Base-by-base conservation (phyloP, 2,797 vertebrate species). In the Tapirus indicus region DNA sequence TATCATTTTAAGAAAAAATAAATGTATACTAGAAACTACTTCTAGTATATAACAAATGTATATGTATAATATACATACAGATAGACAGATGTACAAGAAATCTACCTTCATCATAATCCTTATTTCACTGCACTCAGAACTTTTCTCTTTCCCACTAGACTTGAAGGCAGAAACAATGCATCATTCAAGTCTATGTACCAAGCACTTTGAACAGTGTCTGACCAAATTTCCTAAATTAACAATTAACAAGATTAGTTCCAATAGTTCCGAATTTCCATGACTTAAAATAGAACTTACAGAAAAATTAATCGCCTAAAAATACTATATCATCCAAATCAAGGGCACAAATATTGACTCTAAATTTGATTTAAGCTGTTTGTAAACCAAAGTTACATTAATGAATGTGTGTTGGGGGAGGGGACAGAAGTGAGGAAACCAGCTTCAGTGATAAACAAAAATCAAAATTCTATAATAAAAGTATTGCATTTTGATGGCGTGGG, bases 381-480 rank as follows among this genome's bases (percentile, higher is more conserved):
- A 95, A 83, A 89, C 21, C 56, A 90, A 82, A 58, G 47, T 74
- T 85, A 95, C 17, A 94, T 29, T 71, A 80, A 62, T 87, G 44
- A 83, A 20, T 54, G 6, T 95, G 38, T 80, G 11, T 41, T 64
- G 25, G 23, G 21, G 23, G 49, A 69, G 1, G 25, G 54, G 10
- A 32, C 83, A 47, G 32, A 60, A 78, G 32, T 52, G 66, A 85
- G 44, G 27, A 6, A 60, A 84, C 7, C 21, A 92, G 56, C 25
- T 95, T 95, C 32, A 66, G 12, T 83, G 27, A 95, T 60, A 96
- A 96, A 75, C n/a, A 80, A 95, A 95, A 95, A 71, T 75, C 38
- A 78, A 90, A 97, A 97, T 52, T 95, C 35, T 92, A 4, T 69
- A 94, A 97, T 82, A 74, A 78, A 83, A 95, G 14, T 97, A 27